Conservation (phyloP, 2,888 invertebrate species). For the Scaptomyza flava region DNA sequence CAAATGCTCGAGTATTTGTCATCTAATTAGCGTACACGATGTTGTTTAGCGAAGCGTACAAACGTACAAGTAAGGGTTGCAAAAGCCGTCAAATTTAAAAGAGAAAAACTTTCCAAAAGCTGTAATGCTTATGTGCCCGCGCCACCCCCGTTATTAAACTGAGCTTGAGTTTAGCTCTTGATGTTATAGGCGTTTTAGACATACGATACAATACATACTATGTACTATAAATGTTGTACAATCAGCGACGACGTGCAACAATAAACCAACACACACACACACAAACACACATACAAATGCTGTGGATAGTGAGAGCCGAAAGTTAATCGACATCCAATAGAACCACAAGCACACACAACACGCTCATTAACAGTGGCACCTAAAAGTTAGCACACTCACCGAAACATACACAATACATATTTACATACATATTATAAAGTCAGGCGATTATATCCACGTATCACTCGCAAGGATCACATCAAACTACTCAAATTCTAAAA, state of each 20-base stretch:
- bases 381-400: conserved; percentile 71
- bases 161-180: conserved; percentile 68
- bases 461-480: conserved; percentile 55
- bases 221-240: conserved; percentile 75
- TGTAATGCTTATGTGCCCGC: conserved; percentile 42
- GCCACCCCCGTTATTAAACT: conserved; percentile 35
- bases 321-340: conserved; percentile 43
- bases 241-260: conserved; percentile 80
- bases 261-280: conserved; percentile 45
- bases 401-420: conserved; percentile 29
- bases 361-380: conserved; percentile 65
- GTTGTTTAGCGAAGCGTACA: conserved; percentile 9
- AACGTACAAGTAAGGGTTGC: conserved; percentile 38
- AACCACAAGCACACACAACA: conserved; percentile 13
- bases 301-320: conserved; percentile 25
- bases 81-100: conserved; percentile 17
- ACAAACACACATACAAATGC: conserved; percentile 13
- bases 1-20: conserved; percentile 19
- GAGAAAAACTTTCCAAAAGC: conserved; percentile 28
- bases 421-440: conserved; percentile 31
- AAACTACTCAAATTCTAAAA: conserved; percentile 75
- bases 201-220: conserved; percentile 39
- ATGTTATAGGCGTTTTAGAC: conserved; percentile 73
- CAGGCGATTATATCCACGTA: conserved; percentile 41
- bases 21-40: conserved; percentile 4